Percentiles rank a stretch among this genome's conserved stretches.
Conservation (phyloP, 2,888 invertebrate species). For the Deroplatys truncata region DNA sequence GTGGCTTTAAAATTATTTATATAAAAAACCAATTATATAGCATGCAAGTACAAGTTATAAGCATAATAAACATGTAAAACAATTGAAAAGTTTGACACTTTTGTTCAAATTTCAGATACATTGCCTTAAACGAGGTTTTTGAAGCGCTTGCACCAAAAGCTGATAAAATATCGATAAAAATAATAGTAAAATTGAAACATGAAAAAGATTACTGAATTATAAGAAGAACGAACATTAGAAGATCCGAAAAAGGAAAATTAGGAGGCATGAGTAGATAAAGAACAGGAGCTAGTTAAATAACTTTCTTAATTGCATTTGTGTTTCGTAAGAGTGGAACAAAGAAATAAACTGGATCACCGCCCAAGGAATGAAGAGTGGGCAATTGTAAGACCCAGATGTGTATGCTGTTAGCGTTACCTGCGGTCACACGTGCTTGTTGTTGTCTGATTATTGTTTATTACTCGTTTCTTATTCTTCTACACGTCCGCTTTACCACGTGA, state of each 20-base stretch:
- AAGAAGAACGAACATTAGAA: neutral
- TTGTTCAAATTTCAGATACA: no score
- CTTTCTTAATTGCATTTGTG: neutral
- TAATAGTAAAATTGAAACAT: neutral
- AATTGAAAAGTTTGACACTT: no score
- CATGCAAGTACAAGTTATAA: no score
- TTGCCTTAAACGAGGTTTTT: no score
- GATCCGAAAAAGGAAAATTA: neutral
- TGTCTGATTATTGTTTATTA: neutral
- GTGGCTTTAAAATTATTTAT: no score
- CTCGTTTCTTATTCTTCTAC: neutral
- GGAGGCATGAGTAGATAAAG: neutral
- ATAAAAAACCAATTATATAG: no score
- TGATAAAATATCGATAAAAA: neutral
- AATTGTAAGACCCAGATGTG: neutral
- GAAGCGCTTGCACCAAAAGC: no score
- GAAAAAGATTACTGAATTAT: neutral
- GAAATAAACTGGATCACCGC: neutral
- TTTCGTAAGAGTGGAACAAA: neutral
- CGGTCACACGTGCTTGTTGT: neutral
- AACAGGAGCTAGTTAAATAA: neutral
- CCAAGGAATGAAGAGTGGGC: neutral
- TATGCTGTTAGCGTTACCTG: neutral
- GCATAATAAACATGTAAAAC: no score
- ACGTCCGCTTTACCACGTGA: neutral